Evolutionary conservation across 2,113 vertebrate genomes (phyloP), one percentile per base, ranked within the genome.

Genomic region (Muntiacus reevesi): DNA sequence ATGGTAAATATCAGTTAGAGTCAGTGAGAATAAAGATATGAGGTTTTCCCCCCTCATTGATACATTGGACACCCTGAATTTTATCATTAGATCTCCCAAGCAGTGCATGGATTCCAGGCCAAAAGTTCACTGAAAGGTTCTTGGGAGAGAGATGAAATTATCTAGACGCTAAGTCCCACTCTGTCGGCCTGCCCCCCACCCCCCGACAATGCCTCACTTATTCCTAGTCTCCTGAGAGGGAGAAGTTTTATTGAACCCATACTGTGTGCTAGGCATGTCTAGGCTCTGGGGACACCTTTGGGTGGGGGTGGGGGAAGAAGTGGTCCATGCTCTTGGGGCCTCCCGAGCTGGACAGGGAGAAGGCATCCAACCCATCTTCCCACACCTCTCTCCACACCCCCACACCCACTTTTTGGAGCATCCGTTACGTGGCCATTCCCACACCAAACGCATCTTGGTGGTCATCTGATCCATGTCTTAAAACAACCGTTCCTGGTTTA

Each of bases 1-100:
- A 59, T 84, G 62, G 36, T 14, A 52, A 67, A 40, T 76, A 59
- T 6, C 5, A 3, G 30, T 60, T 15, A 59, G 45, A 64, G 55
- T 62, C 55, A 16, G 40, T 57, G 60, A 55, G 91, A 87, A 84
- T 21, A 52, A 88, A 94, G 87, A 67, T 64, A 9, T n/a, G 47
- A 19, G 83, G 23, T 23, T 30, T 21, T n/a, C 30, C 7, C 1
- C 16, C 3, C 1, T 10, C 16, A 2, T 4, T 17, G 2, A 8
- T 47, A 62, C 62, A n/a, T 4, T 54, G 12, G 76, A 47, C 28
- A 14, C 30, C 40, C 57, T 59, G 57, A 81, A 78, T 40, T 79
- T 21, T 25, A 17, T n/a, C 74, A 62, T 33, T 30, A 7, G 71
- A 5, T 50, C 45, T 57, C 25, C 15, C 36, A 50, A 27, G 47